A percentile compares a stretch with the other conserved stretches of the same genome.
These are phyloP conservation scores for Gymnocephalus cernua DNA, from an alignment of 2,113 vertebrate genomes.

Conservation along the genomic window DNA sequence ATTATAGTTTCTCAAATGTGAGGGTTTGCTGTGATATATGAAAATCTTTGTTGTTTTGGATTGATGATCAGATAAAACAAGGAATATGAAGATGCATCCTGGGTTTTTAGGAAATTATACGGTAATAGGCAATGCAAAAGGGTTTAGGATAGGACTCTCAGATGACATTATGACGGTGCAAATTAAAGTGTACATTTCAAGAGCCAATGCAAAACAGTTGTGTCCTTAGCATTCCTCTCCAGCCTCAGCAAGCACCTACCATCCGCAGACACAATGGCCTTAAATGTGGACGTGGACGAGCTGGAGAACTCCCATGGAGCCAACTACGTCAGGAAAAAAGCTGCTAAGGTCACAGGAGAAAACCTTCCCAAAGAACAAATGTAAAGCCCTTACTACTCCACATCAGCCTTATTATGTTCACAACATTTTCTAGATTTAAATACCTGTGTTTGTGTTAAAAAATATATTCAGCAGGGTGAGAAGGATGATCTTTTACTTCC, in stretches of 20 bases:
- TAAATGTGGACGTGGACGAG: constrained; percentile 96
- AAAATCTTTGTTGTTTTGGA: neutral
- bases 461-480: neutral
- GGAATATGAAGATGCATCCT: neutral
- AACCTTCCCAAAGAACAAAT: constrained; percentile 90
- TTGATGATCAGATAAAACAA: neutral
- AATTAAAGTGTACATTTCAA: neutral
- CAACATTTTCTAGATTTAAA: neutral
- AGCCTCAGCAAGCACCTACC: constrained; percentile 98
- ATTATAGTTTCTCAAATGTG: neutral
- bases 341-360: constrained; percentile 90
- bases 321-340: constrained; percentile 94
- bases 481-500: neutral
- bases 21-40: neutral
- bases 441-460: too few relatives aligned
- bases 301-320: constrained; percentile 98
- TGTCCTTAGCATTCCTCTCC: constrained; percentile 50
- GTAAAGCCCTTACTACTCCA: constrained; percentile 66
- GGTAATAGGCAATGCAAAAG: neutral
- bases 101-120: too few relatives aligned
- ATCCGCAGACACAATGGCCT: constrained; percentile 92
- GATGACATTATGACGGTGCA: neutral
- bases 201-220: neutral
- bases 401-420: rapidly evolving
- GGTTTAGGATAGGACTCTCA: neutral